Evolutionary conservation across 1,140 invertebrate genomes (phyloP).

Genomic region (Danaus plexippus): DNA sequence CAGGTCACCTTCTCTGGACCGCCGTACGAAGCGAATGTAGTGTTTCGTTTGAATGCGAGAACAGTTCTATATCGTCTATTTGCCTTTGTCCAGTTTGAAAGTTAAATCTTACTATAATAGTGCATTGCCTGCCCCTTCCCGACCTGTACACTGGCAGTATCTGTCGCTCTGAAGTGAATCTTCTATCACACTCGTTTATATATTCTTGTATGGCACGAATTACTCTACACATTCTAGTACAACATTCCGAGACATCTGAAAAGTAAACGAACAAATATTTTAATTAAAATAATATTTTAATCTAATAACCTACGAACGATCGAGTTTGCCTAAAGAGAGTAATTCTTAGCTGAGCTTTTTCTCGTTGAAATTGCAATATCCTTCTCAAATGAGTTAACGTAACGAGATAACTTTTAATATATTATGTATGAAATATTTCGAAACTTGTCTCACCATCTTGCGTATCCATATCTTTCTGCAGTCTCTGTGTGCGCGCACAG

Average conservation of each 20-base stretch:
- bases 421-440: neutral
- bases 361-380: no score
- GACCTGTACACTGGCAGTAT: constrained; percentile 92
- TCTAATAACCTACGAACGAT: no score
- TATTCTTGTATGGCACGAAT: constrained; percentile 96
- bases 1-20: constrained; percentile 59
- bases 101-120: constrained; percentile 86
- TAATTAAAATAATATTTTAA: no score
- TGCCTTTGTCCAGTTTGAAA: constrained; percentile 88
- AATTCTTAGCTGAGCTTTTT: no score
- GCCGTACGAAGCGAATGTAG: constrained; percentile 80
- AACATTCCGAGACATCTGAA: constrained; percentile 65
- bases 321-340: no score
- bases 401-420: constrained; percentile 3
- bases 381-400: no score
- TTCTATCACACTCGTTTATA: constrained; percentile 94
- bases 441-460: constrained; percentile 22
- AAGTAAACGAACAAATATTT: constrained; percentile 9
- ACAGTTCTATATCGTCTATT: constrained; percentile 93
- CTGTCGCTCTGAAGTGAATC: constrained; percentile 90
- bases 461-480: constrained; percentile 63
- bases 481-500: constrained; percentile 89
- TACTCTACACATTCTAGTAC: constrained; percentile 88
- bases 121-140: constrained; percentile 91
- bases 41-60: constrained; percentile 95